These are phyloP conservation scores for Clepsis dumicolana DNA, from an alignment of 2,888 invertebrate species.

Conservation along the genomic window DNA sequence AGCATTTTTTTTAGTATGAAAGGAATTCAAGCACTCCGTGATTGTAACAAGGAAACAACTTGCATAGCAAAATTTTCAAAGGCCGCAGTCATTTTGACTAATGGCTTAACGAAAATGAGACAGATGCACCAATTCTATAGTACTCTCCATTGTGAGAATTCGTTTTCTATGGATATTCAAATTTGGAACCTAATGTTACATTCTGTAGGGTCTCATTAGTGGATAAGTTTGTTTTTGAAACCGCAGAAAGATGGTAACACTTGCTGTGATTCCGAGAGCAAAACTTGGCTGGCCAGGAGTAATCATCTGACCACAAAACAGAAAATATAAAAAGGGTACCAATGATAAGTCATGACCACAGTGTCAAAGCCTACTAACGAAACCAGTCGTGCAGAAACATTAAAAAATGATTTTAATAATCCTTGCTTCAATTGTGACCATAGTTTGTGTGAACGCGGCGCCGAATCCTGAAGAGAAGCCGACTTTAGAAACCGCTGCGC, in stretches of 20 bases:
- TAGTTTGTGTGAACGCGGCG: slow-evolving; percentile 53
- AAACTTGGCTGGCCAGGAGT: slow-evolving; percentile 59
- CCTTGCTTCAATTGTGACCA: slow-evolving; percentile 50
- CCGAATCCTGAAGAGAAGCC: slow-evolving; percentile 58
- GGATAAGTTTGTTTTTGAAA: slow-evolving; percentile 27
- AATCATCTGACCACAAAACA: slow-evolving; percentile 70
- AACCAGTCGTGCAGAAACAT: slow-evolving; percentile 55
- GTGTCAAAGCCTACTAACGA: slow-evolving; percentile 53
- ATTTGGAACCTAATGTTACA: slow-evolving; percentile 47
- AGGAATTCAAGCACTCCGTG: slow-evolving; percentile 45
- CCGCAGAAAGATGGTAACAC: slow-evolving; percentile 45
- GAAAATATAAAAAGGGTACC: slow-evolving; percentile 72
- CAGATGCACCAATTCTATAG: slow-evolving; percentile 50
- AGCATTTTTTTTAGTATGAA: not conserved
- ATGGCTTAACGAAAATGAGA: slow-evolving; percentile 61
- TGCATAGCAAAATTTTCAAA: slow-evolving; percentile 35
- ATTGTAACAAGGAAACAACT: slow-evolving; percentile 46
- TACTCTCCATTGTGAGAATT: slow-evolving; percentile 40
- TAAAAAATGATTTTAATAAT: slow-evolving; percentile 62
- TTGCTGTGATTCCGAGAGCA: slow-evolving; percentile 53
- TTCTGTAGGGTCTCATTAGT: slow-evolving; percentile 34
- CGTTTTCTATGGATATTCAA: slow-evolving; percentile 42
- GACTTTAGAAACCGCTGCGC: slow-evolving; percentile 51
- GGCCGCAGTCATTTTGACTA: slow-evolving; percentile 53
- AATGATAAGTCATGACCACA: slow-evolving; percentile 57